Conservation (phyloP, 2,797 vertebrate genomes). For the Protonibea diacanthus region DNA sequence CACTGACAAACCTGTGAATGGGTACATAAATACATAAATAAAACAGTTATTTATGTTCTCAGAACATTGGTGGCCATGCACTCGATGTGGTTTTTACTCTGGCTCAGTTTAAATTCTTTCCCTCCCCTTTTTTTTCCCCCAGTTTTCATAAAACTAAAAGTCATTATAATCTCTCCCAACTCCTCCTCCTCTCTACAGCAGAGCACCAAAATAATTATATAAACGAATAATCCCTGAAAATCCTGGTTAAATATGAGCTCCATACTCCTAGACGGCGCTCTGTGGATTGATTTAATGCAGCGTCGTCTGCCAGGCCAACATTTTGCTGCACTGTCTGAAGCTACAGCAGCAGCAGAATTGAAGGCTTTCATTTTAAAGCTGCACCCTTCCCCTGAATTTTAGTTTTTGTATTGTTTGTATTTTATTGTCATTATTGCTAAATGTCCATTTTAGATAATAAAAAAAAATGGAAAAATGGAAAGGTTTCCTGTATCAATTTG, state of each 20-base stretch:
- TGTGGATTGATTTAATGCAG: slow-evolving; percentile 56
- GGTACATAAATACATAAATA: slow-evolving; percentile 1
- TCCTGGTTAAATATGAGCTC: slow-evolving; percentile 74
- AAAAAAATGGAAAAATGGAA: background rate
- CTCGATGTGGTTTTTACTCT: slow-evolving; percentile 5
- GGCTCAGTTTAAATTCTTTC: slow-evolving; percentile 40
- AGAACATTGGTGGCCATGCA: background rate
- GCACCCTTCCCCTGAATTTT: background rate
- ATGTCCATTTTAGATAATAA: background rate
- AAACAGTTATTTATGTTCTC: background rate
- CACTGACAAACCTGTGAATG: background rate
- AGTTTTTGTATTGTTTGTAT: background rate
- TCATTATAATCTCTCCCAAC: slow-evolving; percentile 72
- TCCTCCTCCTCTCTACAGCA: slow-evolving; percentile 46
- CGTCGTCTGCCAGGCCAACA: background rate
- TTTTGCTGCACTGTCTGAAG: background rate
- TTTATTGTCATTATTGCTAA: background rate
- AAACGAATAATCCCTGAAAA: slow-evolving; percentile 81
- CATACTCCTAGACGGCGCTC: slow-evolving; percentile 58
- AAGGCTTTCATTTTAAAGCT: background rate
- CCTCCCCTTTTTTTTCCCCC: background rate
- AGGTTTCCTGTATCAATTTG: background rate
- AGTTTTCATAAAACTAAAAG: slow-evolving; percentile 75
- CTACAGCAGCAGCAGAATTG: slow-evolving; percentile 5
- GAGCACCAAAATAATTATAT: slow-evolving; percentile 76